Base-by-base conservation (phyloP, 2,113 vertebrate genomes). In the Echinops telfairi region DNA sequence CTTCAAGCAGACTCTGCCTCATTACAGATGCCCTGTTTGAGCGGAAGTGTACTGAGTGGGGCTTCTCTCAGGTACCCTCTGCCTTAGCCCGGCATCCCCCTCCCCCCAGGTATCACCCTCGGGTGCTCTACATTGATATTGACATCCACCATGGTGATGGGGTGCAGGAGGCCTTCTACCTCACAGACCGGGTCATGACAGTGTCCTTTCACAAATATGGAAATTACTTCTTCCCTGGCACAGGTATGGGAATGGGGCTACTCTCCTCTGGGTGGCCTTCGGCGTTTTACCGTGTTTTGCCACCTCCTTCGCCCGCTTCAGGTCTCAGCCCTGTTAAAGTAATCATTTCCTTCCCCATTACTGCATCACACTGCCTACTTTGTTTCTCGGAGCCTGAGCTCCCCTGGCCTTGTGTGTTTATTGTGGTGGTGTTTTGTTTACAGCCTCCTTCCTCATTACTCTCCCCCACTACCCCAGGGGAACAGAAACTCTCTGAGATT, bases 161-260 rank as follows among this genome's bases (percentile, higher is more conserved):
- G 0, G 99, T 99, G 78, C 99, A 99, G 98, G 99, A 99, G 95
- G 99, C 99, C 31, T 99, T 99, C 97, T 99, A 99, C 97, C 97
- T 99, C 96, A 99, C 99, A 0, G 99, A 99, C 97, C 98, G 99
- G 2, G 99, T 99, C 96, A 99, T 99, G 99, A 99, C 99, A 0
- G 99, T 99, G 81, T 99, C 99, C n/a, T 99, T 99, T 96, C 99
- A 99, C 97, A 99, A 99, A 97, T 99, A 99, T 0, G 99, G 99
- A 57, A 99, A 99, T 98, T 99, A 99, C 93, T 99, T 99, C 96
- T 99, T 99, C 43, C 99, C 99, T 68, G 99, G 99, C 47, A 99
- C 99, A 96, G 99, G 99, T 99, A 81, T 6, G 73, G 79, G 38
- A 60, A 36, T 29, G 3, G 33, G 25, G 58, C 64, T 58, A 11